Conservation (phyloP, 2,113 vertebrate species). For the Kobus ellipsiprymnus region DNA sequence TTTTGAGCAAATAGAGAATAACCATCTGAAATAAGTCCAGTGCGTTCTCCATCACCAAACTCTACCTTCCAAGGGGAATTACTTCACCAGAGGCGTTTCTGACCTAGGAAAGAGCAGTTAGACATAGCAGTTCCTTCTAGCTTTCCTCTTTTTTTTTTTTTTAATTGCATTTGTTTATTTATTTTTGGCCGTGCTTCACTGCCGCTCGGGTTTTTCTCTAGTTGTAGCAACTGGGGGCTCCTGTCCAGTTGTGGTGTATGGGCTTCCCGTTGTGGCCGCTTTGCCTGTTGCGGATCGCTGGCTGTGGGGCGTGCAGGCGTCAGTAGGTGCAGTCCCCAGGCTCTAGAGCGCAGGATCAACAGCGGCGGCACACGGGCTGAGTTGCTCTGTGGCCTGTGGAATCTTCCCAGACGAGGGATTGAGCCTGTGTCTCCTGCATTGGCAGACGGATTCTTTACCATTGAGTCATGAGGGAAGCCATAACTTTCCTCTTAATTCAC, state of each 20-base stretch:
- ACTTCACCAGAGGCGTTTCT: not conserved
- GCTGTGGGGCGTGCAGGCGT: not conserved
- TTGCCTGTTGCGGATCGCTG: accelerated
- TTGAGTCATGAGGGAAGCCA: not conserved
- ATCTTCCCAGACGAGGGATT: not conserved
- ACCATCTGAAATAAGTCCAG: not conserved
- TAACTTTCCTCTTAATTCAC: not conserved
- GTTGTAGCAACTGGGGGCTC: not conserved
- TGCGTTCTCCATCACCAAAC: not conserved
- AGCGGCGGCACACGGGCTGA: not conserved
- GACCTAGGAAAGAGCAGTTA: not conserved
- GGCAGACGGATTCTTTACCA: not conserved
- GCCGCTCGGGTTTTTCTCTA: not conserved
- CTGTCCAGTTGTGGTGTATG: not conserved
- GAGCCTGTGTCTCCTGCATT: not conserved
- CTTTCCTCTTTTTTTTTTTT: not conserved
- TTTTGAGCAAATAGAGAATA: not conserved
- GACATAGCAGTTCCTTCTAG: accelerated
- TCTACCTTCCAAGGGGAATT: not conserved
- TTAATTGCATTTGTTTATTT: not conserved
- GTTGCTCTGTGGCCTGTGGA: not conserved
- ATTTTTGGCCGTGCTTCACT: not conserved
- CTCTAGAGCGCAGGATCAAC: not conserved
- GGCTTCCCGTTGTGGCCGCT: not conserved
- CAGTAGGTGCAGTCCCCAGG: not conserved